A percentile compares a stretch with the other conserved stretches of the same genome.
phyloP scores from a whole-genome alignment of 2,113 vertebrate genomes.

The Saguinus imperator region DNA sequence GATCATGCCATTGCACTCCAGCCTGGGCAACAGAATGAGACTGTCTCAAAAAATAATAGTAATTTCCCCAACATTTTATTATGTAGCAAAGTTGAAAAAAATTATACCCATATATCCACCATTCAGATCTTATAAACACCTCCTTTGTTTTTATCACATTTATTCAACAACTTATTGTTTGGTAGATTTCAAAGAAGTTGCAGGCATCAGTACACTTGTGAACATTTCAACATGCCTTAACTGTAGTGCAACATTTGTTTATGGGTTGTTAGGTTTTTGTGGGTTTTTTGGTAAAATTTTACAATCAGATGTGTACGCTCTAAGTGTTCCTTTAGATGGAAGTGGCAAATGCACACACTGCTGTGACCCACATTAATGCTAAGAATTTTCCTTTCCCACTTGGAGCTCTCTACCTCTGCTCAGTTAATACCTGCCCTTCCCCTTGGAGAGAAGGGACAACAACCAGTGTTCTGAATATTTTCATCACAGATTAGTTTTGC shows the following conservation, averaged over 20 bases:
- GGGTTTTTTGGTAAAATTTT: background rate
- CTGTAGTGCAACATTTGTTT: background rate
- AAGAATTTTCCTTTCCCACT: background rate
- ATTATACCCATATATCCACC: background rate
- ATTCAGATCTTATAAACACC: background rate
- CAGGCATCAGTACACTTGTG: background rate
- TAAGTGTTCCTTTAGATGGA: background rate
- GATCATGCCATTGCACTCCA: no score
- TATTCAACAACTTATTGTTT: background rate
- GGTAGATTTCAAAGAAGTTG: conserved; percentile 39
- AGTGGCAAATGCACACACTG: background rate
- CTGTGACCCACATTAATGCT: background rate
- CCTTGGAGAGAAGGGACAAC: background rate
- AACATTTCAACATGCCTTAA: conserved; percentile 14
- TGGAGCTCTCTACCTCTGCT: background rate
- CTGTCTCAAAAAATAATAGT: no score
- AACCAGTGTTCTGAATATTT: background rate
- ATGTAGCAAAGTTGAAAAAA: background rate
- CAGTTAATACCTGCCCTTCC: background rate
- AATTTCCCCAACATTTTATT: background rate
- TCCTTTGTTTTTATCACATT: background rate
- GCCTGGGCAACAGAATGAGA: no score
- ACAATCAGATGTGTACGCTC: background rate
- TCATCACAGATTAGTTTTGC: background rate
- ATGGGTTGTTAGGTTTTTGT: background rate